These are phyloP conservation scores for Candidula unifasciata DNA, from an alignment of 2,888 invertebrate genomes.

Conservation along the genomic window DNA sequence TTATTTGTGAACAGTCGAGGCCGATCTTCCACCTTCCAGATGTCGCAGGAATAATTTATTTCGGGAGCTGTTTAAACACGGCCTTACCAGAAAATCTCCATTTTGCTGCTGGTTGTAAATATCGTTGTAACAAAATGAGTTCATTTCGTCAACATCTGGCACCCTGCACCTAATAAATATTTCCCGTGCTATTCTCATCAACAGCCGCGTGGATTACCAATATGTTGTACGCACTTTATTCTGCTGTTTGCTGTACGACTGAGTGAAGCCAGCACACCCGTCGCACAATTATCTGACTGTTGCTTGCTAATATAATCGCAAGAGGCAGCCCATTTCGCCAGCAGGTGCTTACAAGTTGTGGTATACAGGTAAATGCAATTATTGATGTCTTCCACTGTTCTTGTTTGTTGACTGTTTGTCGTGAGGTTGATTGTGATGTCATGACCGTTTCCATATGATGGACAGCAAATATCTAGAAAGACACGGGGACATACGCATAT, in stretches of 20 bases:
- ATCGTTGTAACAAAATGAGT: too few relatives aligned
- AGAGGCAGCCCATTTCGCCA: background rate
- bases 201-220: background rate
- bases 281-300: background rate
- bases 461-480: too few relatives aligned
- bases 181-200: background rate
- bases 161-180: background rate
- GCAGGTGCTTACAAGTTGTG: background rate
- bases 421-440: too few relatives aligned
- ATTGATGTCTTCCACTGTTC: background rate
- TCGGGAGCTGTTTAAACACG: background rate
- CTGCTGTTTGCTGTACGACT: background rate
- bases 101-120: background rate
- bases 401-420: too few relatives aligned
- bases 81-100: conserved; percentile 4
- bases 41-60: background rate
- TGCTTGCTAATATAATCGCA: background rate
- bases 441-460: too few relatives aligned
- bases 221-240: background rate
- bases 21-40: background rate
- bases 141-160: background rate
- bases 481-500: too few relatives aligned
- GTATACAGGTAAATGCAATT: background rate
- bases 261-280: too few relatives aligned
- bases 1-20: too few relatives aligned